Evolutionary conservation across 2,113 vertebrate species (phyloP), one percentile per base, ranked within the genome.

Genomic region (Pavo muticus): DNA sequence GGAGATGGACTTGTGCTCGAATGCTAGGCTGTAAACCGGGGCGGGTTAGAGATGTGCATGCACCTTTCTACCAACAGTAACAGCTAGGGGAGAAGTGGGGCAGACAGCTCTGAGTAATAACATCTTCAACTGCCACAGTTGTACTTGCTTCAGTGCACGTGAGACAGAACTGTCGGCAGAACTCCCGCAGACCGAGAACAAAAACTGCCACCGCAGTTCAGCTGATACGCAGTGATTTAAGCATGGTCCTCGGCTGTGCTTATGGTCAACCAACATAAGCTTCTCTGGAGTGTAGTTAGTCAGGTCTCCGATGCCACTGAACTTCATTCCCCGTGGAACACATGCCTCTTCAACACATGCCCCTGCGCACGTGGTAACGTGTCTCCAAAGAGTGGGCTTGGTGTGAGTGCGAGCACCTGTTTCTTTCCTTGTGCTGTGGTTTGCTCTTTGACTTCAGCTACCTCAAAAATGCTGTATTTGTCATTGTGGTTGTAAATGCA

Each of bases 371-470:
- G 72, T 16, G 72, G 32, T 68, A 81, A n/a, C 15, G 40, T 37
- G 67, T 91, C 79, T 95, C 96, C 96, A 87, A 87, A 94, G 96
- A 95, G 94, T 65, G 92, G 78, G 86, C 86, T 93, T 44, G 8
- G 91, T 75, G 78, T 86, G 93, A 94, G 83, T 76, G 82, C 10
- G 15, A 87, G 87, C 92, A 75, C 72, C 79, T 88, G 84, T 87
- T 91, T 63, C 94, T 86, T 94, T 72, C 67, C 95, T 68, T 96
- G 88, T 93, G 93, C 96, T 92, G 65, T 96, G 84, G 95, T 91
- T 94, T 92, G 87, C 75, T 92, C 86, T 96, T 91, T 94, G 94
- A 96, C 92, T 96, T 96, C 94, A 97, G 96, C 97, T 97, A 98
- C 97, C 97, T 98, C 96, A 97, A 12, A 96, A 95, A 90, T 76